Evolutionary conservation across 1,140 invertebrate genomes (phyloP), one percentile per base, ranked within the genome.

Genomic region (Cryptotermes secundus): DNA sequence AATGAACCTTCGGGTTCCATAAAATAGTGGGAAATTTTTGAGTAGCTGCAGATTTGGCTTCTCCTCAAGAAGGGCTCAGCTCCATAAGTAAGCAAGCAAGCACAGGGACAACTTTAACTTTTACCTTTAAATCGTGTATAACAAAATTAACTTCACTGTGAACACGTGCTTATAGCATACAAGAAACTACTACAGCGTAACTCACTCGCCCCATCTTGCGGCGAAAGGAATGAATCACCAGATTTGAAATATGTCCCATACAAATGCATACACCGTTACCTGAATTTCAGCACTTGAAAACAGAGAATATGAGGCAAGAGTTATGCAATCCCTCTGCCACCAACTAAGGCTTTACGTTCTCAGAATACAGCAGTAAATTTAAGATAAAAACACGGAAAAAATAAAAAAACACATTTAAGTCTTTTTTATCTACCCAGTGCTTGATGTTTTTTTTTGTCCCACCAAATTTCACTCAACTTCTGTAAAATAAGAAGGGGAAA

Each of bases 341-440:
- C 45, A 72, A 72, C n/a, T 72, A 72, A 12, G n/a, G 59, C n/a
- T 72, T 72, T 72, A 72, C 31, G 26, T 72, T 72, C 59, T 72
- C 14, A 31, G n/a, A 72, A 72, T 72, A 72, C 31, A 26, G 14
- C 59, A 72, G 59, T 72, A 72, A 72, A 72, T 72, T 72, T 72
- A 72, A 72, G 59, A 31, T n/a, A 72, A n/a, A 31, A 31, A 31
- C 53, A 59, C 3, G 53, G n/a, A n/a, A 6, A 31, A n/a, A n/a
- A n/a, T n/a, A n/a, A 14, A 31, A 72, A 72, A 72, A 31, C 4
- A 26, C 59, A 26, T 1, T 65, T 65, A n/a, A 72, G n/a, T 0
- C 59, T 3, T 72, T 72, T 72, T 72, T 72, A 72, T 72, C 59
- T 31, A 31, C 26, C 59, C n/a, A 7, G 59, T 72, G 26, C 26